phyloP scores from a whole-genome alignment of 2,113 vertebrate species.

The Murina feae region DNA sequence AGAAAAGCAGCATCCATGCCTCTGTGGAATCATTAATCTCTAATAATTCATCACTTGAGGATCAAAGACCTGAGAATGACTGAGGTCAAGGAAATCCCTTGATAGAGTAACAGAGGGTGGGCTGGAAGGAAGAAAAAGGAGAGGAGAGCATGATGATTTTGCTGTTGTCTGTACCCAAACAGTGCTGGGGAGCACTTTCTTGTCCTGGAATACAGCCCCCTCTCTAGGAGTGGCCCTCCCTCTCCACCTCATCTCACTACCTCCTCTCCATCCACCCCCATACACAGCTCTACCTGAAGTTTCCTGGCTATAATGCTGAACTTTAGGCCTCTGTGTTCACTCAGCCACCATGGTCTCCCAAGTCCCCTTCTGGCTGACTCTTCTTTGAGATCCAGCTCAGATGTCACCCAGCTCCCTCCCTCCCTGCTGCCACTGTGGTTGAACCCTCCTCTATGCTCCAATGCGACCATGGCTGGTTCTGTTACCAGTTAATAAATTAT shows the following conservation, averaged over 20 bases:
- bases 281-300: neutral
- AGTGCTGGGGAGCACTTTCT: too few relatives aligned
- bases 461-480: neutral
- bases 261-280: neutral
- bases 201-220: fast-evolving
- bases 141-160: neutral
- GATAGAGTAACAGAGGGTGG: neutral
- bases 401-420: neutral
- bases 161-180: neutral
- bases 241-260: neutral
- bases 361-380: neutral
- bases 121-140: neutral
- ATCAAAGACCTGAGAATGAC: neutral
- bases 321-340: neutral
- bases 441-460: neutral
- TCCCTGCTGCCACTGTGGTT: too few relatives aligned
- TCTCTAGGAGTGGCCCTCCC: neutral
- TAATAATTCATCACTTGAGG: neutral
- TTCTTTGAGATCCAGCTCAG: neutral
- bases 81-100: neutral
- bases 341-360: neutral
- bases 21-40: neutral
- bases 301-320: neutral
- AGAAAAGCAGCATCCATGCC: neutral
- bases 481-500: neutral